These are phyloP conservation scores for Thymallus thymallus DNA, from an alignment of 2,113 vertebrate species.

Conservation along the genomic window DNA sequence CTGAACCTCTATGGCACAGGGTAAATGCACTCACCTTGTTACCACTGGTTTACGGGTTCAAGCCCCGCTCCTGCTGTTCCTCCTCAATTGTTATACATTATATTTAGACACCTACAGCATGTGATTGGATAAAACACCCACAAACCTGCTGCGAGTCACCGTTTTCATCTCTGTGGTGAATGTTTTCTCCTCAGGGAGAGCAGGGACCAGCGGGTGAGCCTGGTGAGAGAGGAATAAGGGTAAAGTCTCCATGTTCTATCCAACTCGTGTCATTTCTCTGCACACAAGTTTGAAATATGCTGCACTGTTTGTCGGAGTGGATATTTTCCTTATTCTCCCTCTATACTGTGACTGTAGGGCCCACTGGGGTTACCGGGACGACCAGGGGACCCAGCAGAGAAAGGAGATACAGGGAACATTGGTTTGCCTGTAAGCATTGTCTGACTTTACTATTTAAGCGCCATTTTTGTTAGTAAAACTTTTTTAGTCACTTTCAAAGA, in stretches of 20 bases:
- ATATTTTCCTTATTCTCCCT: neutral
- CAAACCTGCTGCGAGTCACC: neutral
- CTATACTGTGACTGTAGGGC: neutral
- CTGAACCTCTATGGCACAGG: neutral
- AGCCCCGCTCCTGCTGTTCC: neutral
- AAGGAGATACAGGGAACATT: conserved; percentile 75
- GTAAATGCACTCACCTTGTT: neutral
- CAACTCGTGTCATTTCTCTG: neutral
- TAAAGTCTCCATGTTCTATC: conserved; percentile 41
- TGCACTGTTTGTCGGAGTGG: neutral
- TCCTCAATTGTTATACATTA: too few species aligned
- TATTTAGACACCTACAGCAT: neutral
- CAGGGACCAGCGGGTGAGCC: conserved; percentile 74
- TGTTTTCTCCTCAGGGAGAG: conserved; percentile 74
- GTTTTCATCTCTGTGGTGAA: conserved; percentile 1
- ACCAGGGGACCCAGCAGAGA: conserved; percentile 77
- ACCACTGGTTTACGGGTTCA: neutral
- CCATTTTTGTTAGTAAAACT: neutral
- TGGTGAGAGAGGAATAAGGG: conserved; percentile 82
- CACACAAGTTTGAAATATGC: neutral
- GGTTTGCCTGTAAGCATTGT: conserved; percentile 63
- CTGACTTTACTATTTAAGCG: too few species aligned
- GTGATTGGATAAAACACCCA: neutral
- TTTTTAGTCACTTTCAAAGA: neutral
- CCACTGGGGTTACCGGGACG: conserved; percentile 79